These are phyloP conservation scores for Simalia tracyae DNA, from an alignment of 2,797 vertebrate genomes.

Conservation along the genomic window DNA sequence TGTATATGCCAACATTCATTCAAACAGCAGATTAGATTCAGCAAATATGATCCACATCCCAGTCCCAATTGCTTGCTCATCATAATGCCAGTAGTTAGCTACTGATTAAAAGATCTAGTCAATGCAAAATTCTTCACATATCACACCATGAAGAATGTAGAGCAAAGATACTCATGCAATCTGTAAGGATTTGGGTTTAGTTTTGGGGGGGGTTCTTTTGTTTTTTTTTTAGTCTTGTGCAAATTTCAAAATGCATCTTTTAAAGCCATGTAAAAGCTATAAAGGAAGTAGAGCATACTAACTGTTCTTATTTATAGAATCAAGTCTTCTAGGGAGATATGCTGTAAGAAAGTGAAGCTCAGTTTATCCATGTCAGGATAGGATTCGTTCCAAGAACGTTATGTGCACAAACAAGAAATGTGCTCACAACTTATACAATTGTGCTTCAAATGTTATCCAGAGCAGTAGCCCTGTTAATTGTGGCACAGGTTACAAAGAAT, in stretches of 20 bases:
- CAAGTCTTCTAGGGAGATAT: not conserved
- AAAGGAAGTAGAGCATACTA: conserved; percentile 35
- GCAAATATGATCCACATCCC: not conserved
- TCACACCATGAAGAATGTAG: not conserved
- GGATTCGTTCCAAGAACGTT: not conserved
- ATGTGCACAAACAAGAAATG: not conserved
- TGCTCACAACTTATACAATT: not conserved
- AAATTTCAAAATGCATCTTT: conserved; percentile 23
- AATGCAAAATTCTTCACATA: not conserved
- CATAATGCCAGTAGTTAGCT: not conserved
- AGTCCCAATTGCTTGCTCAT: not conserved
- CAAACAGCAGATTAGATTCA: not conserved
- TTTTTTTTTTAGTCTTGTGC: not conserved
- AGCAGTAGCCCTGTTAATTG: not conserved
- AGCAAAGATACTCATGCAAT: conserved; percentile 15
- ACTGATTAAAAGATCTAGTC: not conserved
- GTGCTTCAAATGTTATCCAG: not conserved
- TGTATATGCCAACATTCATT: not conserved
- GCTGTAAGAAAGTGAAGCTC: not conserved
- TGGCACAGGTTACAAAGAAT: not conserved
- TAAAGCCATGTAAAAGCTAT: conserved; percentile 26
- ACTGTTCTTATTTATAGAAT: conserved; percentile 36
- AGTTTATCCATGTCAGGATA: not conserved
- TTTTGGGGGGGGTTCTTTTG: not conserved
- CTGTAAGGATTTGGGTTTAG: conserved; percentile 6